These are phyloP conservation scores for Nerophis lumbriciformis DNA, from an alignment of 2,113 vertebrate species.

Conservation along the genomic window DNA sequence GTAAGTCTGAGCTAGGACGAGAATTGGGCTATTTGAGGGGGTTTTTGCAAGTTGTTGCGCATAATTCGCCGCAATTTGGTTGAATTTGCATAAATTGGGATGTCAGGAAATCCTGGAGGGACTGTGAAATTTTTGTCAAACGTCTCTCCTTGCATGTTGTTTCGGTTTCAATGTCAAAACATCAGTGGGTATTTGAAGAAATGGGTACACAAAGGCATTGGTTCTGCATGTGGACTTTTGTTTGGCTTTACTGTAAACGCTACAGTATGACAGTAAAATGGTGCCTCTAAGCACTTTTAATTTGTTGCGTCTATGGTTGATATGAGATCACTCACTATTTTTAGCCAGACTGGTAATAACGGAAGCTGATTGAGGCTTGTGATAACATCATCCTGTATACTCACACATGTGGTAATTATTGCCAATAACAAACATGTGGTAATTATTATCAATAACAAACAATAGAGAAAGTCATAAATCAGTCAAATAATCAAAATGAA, in stretches of 20 bases:
- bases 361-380: not conserved
- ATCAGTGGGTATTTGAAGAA: conserved; percentile 8
- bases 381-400: not conserved
- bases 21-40: too few relatives aligned
- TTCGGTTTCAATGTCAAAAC: conserved; percentile 17
- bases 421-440: not conserved
- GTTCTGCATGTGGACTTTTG: conserved; percentile 22
- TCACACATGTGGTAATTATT: not conserved
- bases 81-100: too few relatives aligned
- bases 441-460: too few relatives aligned
- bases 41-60: too few relatives aligned
- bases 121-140: conserved; percentile 24
- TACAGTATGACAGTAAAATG: conserved; percentile 14
- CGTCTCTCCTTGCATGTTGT: conserved; percentile 18
- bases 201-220: not conserved
- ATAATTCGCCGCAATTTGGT: too few relatives aligned
- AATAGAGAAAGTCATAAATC: too few relatives aligned
- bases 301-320: conserved; percentile 14
- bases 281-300: conserved; percentile 24
- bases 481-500: too few relatives aligned
- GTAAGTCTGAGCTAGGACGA: too few relatives aligned
- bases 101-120: conserved; percentile 6
- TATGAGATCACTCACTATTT: conserved; percentile 40
- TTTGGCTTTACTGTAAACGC: conserved; percentile 22
- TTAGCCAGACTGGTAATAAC: conserved; percentile 12